A percentile compares a stretch with the other conserved stretches of the same genome.
These are phyloP conservation scores for Macaca fascicularis DNA, from an alignment of 2,113 vertebrate species.

Conservation along the genomic window DNA sequence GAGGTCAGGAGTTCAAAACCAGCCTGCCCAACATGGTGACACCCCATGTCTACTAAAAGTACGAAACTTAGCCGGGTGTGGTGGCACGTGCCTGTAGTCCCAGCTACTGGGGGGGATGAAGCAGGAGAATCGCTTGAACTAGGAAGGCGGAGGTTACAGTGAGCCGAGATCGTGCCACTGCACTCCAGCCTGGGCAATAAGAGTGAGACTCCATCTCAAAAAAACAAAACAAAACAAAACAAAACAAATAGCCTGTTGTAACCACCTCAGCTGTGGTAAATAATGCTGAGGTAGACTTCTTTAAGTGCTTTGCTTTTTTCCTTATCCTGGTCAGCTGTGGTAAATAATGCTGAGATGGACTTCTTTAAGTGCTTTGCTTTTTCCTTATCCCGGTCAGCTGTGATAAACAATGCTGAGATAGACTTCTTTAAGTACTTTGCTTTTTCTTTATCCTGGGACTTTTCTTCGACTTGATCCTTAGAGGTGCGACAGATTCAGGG, in stretches of 20 bases:
- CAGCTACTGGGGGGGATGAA: no score
- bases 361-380: neutral
- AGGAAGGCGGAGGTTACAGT: no score
- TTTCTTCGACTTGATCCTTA: neutral
- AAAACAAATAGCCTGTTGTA: neutral
- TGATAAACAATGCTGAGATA: neutral
- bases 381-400: neutral
- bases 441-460: neutral
- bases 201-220: no score
- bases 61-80: no score
- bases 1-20: no score
- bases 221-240: no score
- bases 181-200: no score
- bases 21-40: no score
- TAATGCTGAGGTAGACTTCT: neutral
- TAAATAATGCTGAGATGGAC: neutral
- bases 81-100: no score
- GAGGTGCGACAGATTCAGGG: neutral
- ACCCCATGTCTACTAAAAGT: no score
- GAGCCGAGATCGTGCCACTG: no score
- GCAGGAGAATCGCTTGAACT: no score
- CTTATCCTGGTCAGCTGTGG: neutral
- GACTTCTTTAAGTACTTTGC: neutral
- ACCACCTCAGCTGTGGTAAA: neutral
- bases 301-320: neutral